phyloP scores from a whole-genome alignment of 2,888 invertebrate species.

The Rhagium mordax region DNA sequence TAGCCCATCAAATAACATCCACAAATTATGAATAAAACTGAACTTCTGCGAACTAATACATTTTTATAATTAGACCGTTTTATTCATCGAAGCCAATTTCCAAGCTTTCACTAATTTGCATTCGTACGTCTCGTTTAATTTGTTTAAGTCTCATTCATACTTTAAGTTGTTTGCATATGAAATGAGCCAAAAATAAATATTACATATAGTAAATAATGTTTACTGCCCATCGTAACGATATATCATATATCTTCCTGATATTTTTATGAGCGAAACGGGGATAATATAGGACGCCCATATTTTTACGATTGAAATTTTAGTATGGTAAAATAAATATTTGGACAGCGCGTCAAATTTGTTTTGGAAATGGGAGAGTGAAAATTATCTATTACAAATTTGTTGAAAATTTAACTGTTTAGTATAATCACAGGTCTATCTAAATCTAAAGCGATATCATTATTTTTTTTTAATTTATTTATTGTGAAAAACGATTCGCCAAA shows the following conservation, averaged over 20 bases:
- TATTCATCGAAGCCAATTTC: background rate
- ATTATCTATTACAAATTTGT: background rate
- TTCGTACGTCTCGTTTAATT: background rate
- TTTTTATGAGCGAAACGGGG: background rate
- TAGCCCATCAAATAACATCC: too few relatives aligned
- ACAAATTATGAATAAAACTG: too few relatives aligned
- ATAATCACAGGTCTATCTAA: background rate
- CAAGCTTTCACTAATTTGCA: background rate
- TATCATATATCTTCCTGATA: constrained; percentile 6
- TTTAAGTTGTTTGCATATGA: background rate
- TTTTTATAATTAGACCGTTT: background rate
- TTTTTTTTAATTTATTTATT: background rate
- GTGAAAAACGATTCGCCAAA: background rate
- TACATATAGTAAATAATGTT: constrained; percentile 9
- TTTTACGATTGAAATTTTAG: constrained; percentile 16
- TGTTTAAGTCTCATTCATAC: constrained; percentile 8
- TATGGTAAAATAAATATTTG: constrained; percentile 6
- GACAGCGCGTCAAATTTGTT: background rate
- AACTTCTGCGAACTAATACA: background rate
- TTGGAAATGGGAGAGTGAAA: background rate
- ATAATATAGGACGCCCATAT: constrained; percentile 1
- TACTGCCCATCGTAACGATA: constrained; percentile 1
- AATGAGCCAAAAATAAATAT: constrained; percentile 1
- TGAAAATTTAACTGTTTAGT: background rate
- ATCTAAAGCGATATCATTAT: background rate